Evolutionary conservation across 1,140 invertebrate species (phyloP).

Genomic region (Araneus ventricosus): DNA sequence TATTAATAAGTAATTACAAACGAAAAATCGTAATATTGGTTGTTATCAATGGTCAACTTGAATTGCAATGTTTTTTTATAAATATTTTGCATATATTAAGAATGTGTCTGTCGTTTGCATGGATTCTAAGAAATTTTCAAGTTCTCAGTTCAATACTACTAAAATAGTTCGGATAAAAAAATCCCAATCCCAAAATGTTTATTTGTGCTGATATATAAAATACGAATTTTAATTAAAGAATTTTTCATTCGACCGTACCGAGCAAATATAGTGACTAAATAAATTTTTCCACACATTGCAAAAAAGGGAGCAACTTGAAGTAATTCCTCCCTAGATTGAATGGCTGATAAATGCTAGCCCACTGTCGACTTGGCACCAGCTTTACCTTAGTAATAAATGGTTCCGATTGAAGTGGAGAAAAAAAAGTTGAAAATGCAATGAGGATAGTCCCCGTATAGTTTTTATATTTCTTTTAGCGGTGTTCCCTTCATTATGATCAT

Average conservation of each 20-base stretch:
- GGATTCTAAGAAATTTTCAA: no score
- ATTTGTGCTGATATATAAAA: background rate
- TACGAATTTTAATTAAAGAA: background rate
- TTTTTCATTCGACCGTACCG: background rate
- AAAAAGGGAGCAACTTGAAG: background rate
- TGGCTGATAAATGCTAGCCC: constrained; percentile 50
- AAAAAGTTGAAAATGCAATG: constrained; percentile 9
- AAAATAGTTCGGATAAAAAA: no score
- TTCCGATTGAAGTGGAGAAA: background rate
- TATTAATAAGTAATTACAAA: no score
- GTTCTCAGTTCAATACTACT: no score
- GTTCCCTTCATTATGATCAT: constrained; percentile 56
- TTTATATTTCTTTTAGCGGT: constrained; percentile 5
- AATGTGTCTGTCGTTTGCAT: no score
- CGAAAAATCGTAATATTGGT: no score
- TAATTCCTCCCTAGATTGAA: constrained; percentile 20
- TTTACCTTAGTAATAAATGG: constrained; percentile 49
- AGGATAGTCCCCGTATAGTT: constrained; percentile 26
- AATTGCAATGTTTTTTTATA: no score
- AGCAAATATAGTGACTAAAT: no score
- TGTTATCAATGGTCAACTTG: no score
- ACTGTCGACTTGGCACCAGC: constrained; percentile 51
- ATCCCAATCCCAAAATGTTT: no score
- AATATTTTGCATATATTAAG: no score
- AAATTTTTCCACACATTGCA: background rate